A percentile compares a stretch with the other conserved stretches of the same genome.
Evolutionary conservation across 35 echinoderm and acorn worm species (phyloP).

Genomic region (Lytechinus variegatus): DNA sequence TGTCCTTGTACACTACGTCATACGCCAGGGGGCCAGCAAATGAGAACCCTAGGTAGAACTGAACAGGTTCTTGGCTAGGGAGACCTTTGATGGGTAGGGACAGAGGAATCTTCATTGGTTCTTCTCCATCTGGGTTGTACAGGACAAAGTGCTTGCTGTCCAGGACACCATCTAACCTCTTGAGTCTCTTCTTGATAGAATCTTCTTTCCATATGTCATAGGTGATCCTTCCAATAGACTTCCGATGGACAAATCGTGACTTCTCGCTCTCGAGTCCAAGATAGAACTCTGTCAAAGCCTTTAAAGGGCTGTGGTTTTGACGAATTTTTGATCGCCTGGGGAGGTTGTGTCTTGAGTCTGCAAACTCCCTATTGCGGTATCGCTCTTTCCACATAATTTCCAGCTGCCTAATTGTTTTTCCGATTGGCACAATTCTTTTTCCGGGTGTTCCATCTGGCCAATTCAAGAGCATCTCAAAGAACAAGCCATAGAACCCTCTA

Average conservation of each 20-base stretch:
- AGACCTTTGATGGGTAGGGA: slow-evolving; percentile 43
- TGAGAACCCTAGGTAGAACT: slow-evolving; percentile 68
- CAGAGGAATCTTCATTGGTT: slow-evolving; percentile 43
- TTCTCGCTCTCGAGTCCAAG: background rate
- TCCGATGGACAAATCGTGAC: background rate
- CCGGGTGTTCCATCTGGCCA: background rate
- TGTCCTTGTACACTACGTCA: slow-evolving; percentile 56
- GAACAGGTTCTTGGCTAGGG: slow-evolving; percentile 58
- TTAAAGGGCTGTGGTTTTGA: background rate
- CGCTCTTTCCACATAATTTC: background rate
- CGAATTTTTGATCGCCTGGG: background rate
- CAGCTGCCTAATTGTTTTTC: background rate
- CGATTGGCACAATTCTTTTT: background rate
- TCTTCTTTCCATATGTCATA: slow-evolving; percentile 39
- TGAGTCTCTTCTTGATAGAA: background rate
- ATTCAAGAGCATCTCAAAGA: slow-evolving; percentile 54
- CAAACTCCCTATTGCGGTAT: background rate
- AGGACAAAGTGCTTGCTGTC: slow-evolving; percentile 21
- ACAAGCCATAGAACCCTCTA: slow-evolving; percentile 12
- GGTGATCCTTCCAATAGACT: slow-evolving; percentile 8
- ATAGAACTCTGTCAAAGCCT: slow-evolving; percentile 31
- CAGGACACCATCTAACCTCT: background rate
- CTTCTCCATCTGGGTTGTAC: background rate
- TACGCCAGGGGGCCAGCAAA: slow-evolving; percentile 69
- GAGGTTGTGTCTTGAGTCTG: background rate